Percentiles rank a stretch among this genome's conserved stretches.
Evolutionary conservation across 2,797 vertebrate genomes (phyloP).

Genomic region (Ataeniobius toweri): DNA sequence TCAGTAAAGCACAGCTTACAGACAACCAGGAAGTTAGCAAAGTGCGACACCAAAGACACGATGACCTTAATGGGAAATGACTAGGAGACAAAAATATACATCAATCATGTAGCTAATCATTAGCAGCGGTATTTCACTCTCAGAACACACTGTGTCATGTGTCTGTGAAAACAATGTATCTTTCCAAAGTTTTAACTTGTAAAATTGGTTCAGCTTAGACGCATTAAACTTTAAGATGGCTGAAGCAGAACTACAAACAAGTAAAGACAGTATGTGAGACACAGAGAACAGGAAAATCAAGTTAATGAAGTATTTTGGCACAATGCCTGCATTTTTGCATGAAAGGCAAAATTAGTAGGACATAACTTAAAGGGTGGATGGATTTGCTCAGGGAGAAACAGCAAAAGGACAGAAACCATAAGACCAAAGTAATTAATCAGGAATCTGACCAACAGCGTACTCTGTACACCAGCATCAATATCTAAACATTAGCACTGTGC

Average conservation of each 20-base stretch:
- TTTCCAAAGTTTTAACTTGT: constrained; percentile 46
- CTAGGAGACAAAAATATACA: constrained; percentile 39
- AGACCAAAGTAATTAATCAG: constrained; percentile 37
- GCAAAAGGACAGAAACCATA: constrained; percentile 35
- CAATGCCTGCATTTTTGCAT: constrained; percentile 30
- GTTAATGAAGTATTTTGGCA: constrained; percentile 35
- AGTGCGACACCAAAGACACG: constrained; percentile 35
- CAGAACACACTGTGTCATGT: constrained; percentile 25
- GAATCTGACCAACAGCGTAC: constrained; percentile 25
- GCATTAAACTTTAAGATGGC: constrained; percentile 35
- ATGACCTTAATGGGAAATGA: constrained; percentile 44
- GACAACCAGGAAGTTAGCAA: constrained; percentile 53
- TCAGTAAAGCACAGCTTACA: constrained; percentile 54
- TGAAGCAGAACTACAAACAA: constrained; percentile 38
- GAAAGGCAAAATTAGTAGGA: constrained; percentile 1
- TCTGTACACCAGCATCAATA: constrained; percentile 13
- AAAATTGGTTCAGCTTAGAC: constrained; percentile 34
- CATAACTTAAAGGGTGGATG: constrained; percentile 29
- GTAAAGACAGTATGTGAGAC: constrained; percentile 24
- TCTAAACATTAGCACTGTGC: constrained; percentile 24
- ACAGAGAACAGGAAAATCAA: constrained; percentile 34
- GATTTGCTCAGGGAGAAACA: constrained; percentile 20
- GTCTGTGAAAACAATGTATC: constrained; percentile 20
- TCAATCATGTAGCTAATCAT: constrained; percentile 22
- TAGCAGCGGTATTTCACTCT: constrained; percentile 30